Conservation (phyloP, 2,113 vertebrate species). For the Phrynosoma blainvillii region DNA sequence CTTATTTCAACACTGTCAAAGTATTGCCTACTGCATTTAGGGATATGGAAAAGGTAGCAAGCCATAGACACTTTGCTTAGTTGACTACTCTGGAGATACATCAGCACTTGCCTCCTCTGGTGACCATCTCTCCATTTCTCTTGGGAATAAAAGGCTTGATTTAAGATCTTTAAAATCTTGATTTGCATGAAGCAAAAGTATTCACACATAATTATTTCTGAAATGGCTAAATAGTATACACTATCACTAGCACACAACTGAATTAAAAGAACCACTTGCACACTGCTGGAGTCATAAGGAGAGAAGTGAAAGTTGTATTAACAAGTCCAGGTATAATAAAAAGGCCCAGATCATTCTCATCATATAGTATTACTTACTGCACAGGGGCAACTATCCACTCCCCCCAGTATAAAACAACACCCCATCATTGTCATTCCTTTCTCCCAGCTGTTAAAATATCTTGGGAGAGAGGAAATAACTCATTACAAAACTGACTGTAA, state of each 20-base stretch:
- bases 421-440: too few species aligned
- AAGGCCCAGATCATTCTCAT: neutral
- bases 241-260: neutral
- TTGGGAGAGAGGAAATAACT: neutral
- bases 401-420: neutral
- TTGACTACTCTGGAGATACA: neutral
- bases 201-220: neutral
- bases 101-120: neutral
- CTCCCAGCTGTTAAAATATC: neutral
- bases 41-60: neutral
- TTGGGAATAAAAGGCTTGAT: neutral
- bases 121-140: neutral
- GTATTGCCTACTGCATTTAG: neutral
- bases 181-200: too few species aligned
- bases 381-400: too few species aligned
- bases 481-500: neutral
- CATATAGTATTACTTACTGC: neutral
- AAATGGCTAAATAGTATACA: neutral
- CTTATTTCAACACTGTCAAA: neutral
- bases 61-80: too few species aligned
- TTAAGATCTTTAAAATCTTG: neutral
- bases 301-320: neutral
- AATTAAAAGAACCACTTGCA: neutral
- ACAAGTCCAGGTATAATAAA: neutral
- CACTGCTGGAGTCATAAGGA: neutral